Evolutionary conservation across 2,888 invertebrate species (phyloP).

Genomic region (Timandra comae): DNA sequence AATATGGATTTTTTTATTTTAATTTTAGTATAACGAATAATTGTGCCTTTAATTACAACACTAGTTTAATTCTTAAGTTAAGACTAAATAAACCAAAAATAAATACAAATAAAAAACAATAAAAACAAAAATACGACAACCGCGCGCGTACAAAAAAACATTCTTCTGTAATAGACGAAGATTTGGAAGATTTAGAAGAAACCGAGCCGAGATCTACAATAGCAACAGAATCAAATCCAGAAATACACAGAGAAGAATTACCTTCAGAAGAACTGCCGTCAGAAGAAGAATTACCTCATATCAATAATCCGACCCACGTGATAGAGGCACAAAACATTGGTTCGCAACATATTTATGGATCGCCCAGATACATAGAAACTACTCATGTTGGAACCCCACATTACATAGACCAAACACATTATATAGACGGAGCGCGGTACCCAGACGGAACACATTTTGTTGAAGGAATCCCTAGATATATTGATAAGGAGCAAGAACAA

Average conservation of each 20-base stretch:
- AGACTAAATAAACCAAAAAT: too few species aligned
- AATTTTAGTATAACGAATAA: too few species aligned
- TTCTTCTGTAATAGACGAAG: conserved; percentile 58
- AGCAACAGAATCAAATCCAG: conserved; percentile 26
- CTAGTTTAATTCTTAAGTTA: too few species aligned
- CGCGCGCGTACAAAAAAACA: conserved; percentile 43
- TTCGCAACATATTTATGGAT: neutral
- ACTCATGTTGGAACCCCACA: conserved; percentile 12
- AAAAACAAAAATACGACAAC: conserved; percentile 63
- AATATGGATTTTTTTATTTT: too few species aligned
- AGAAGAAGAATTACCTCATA: conserved; percentile 11
- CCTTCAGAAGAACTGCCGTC: conserved; percentile 15
- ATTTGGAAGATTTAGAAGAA: conserved; percentile 56
- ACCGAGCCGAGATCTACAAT: conserved; percentile 39
- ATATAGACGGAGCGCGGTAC: conserved; percentile 7
- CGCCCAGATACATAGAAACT: neutral
- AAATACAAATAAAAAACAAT: too few species aligned
- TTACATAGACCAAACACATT: conserved; percentile 11
- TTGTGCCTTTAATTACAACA: too few species aligned
- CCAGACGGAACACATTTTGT: conserved; percentile 1
- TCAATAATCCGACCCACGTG: conserved; percentile 8
- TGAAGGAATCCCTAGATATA: neutral
- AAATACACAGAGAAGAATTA: conserved; percentile 13
- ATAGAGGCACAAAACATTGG: neutral
- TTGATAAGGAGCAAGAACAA: too few species aligned